Evolutionary conservation across 2,888 invertebrate species (phyloP), one percentile per base, ranked within the genome.

Genomic region (Drosophila nigricruria): DNA sequence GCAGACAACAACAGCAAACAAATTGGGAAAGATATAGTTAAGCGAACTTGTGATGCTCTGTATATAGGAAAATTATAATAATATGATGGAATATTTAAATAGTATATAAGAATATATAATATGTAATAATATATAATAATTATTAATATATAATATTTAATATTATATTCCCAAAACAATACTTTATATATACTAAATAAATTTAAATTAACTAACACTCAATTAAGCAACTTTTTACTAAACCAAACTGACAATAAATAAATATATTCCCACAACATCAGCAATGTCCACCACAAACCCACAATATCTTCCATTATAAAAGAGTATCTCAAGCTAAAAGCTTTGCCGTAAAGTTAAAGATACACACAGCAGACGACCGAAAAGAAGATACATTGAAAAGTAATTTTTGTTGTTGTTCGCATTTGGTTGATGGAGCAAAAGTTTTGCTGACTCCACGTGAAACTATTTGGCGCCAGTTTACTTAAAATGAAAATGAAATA

Each of bases 381-480:
- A 6, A 5, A 43, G n/a, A 64, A 77, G 54, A 60, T 59, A 71
- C 73, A 66, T 81, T 81, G 73, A 73, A 77, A 70, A 77, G 73
- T 50, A 70, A 60, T 74, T 58, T 64, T 56, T 59, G 56, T 42
- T 53, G 34, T 53, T 23, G 45, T 20, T 73, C 42, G n/a, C 60
- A 30, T 73, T 79, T 70, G 71, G 23, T 68, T 73, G 78, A 81
- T 82, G 69, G 47, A 62, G 59, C 34, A 64, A 82, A 80, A 81
- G 69, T 74, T 81, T 64, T 65, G 66, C 65, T 70, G 70, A 78
- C 78, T 77, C 52, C 62, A 66, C 65, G 75, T 72, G 75, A 65
- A 82, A 82, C 73, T 82, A 82, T 80, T 79, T 82, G 79, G 73
- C 70, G 82, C 73, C 79, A 72, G 69, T 75, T 75, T 64, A 56